phyloP scores from a whole-genome alignment of 1,140 invertebrate species.

The Laupala kohalensis region DNA sequence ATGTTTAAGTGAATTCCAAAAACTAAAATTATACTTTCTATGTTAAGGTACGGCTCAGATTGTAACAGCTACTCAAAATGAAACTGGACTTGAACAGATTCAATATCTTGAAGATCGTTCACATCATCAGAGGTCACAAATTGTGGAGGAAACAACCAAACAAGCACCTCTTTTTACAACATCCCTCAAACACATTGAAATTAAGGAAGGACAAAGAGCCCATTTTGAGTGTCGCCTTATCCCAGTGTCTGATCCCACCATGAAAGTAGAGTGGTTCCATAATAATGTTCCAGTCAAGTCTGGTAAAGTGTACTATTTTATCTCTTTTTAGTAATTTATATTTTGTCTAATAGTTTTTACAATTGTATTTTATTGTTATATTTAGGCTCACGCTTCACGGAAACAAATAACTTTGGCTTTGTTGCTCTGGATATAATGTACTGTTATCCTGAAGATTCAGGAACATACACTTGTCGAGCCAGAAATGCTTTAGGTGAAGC shows the following conservation, averaged over 20 bases:
- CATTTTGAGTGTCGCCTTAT: slow-evolving; percentile 93
- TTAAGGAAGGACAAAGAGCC: slow-evolving; percentile 88
- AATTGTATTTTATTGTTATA: background rate
- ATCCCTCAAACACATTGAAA: slow-evolving; percentile 76
- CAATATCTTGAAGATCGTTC: slow-evolving; percentile 74
- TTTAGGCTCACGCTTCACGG: slow-evolving; percentile 66
- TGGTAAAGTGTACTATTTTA: slow-evolving; percentile 20
- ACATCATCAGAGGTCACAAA: slow-evolving; percentile 55
- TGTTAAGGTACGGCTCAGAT: slow-evolving; percentile 46
- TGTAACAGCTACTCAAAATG: slow-evolving; percentile 69
- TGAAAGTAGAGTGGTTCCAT: slow-evolving; percentile 97
- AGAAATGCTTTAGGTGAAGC: slow-evolving; percentile 76
- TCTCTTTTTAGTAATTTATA: background rate
- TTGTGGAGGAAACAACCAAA: slow-evolving; percentile 66
- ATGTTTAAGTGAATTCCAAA: background rate
- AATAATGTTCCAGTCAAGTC: slow-evolving; percentile 80
- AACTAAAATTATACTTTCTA: background rate
- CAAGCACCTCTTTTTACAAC: slow-evolving; percentile 85
- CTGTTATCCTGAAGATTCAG: slow-evolving; percentile 80
- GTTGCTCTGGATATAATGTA: slow-evolving; percentile 86
- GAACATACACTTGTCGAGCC: slow-evolving; percentile 80
- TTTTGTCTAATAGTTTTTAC: background rate
- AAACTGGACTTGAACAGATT: slow-evolving; percentile 71
- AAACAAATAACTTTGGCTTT: slow-evolving; percentile 90
- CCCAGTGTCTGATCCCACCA: slow-evolving; percentile 87